These are phyloP conservation scores for Adelges cooleyi DNA, from an alignment of 1,140 invertebrate genomes.

Conservation along the genomic window DNA sequence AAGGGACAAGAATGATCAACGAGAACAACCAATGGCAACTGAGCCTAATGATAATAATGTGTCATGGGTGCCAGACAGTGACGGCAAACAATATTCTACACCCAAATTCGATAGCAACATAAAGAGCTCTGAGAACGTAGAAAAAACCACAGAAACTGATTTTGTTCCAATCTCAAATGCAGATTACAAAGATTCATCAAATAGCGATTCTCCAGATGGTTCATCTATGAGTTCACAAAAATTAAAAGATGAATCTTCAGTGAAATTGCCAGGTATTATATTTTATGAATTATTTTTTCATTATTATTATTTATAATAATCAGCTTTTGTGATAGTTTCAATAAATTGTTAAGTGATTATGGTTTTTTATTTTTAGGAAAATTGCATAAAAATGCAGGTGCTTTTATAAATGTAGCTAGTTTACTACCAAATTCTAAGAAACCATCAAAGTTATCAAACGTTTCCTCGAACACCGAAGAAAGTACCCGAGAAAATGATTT, in stretches of 20 bases:
- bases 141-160: not conserved
- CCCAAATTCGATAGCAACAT: too few relatives aligned
- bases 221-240: not conserved
- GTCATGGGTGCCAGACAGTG: not conserved
- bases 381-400: constrained; percentile 9
- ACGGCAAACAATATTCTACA: not conserved
- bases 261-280: constrained; percentile 1
- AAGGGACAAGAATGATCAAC: too few relatives aligned
- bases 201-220: not conserved
- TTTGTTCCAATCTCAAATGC: not conserved
- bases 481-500: not conserved
- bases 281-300: too few relatives aligned
- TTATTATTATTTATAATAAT: too few relatives aligned
- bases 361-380: constrained; percentile 21
- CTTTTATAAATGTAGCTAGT: constrained; percentile 11
- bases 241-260: not conserved
- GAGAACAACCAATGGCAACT: too few relatives aligned
- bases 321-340: too few relatives aligned
- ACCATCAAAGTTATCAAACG: not conserved
- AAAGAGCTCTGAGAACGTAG: not conserved
- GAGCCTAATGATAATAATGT: not conserved
- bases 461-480: not conserved
- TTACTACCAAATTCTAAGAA: not conserved
- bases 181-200: not conserved
- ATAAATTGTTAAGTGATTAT: too few relatives aligned